Base-by-base conservation (phyloP, 2,888 invertebrate genomes). In the Drosophila merina region DNA sequence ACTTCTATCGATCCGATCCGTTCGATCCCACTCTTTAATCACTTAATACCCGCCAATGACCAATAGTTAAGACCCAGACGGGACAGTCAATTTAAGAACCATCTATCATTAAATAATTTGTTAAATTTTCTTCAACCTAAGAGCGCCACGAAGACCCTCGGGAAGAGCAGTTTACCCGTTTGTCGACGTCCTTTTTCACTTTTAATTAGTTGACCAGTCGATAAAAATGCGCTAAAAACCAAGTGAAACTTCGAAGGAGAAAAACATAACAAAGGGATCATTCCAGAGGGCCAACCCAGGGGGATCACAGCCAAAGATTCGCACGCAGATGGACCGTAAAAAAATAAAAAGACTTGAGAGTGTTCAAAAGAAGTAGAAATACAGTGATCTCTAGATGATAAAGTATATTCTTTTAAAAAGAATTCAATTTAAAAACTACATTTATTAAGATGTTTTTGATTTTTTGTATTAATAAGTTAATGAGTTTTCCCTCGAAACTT, bases 61-160 rank as follows among this genome's bases (percentile, higher is more conserved):
- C 52, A 14, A 31, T 66, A 28, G 63, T 40, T 52, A 36, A 38
- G 81, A 72, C 72, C 66, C 75, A 84, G 69, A 75, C 83, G 73
- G 74, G 70, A 54, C 57, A 67, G 75, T 67, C 88, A 76, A 84
- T 82, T 86, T 79, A 82, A 79, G 74, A 82, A 58, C 86, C 79
- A 84, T 84, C 86, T 87, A 84, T 84, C 84, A 84, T 84, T 84
- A 87, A 86, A 87, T 84, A 84, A 84, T 84, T 84, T 84, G 88
- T 85, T 87, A 71, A 84, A 82, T 87, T 86, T 78, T 79, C 69
- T 72, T 68, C 62, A 74, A 77, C 71, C 83, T 71, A 79, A 84
- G 69, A 85, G 86, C 88, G 88, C 79, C 83, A 82, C 56, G 56
- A 57, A 66, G 66, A 72, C 64, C 69, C 47, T 66, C 54, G 63